phyloP scores from a whole-genome alignment of 1,140 invertebrate species.

The Cydia strobilella region DNA sequence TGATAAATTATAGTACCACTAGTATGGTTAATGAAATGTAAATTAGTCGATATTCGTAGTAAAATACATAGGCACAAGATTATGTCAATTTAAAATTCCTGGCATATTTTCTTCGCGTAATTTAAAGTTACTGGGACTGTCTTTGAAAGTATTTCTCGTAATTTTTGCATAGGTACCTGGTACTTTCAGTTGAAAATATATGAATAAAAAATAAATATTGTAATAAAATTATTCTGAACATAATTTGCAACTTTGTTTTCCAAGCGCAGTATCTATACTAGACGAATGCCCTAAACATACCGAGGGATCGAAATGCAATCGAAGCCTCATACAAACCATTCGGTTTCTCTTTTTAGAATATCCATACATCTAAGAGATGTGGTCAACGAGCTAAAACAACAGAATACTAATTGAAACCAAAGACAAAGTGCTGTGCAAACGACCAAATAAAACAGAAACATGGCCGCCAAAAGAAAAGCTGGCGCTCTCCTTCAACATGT shows the following conservation, averaged over 20 bases:
- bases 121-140: no score
- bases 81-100: no score
- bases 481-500: slow-evolving; percentile 79
- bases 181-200: not conserved
- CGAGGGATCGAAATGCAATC: slow-evolving; percentile 35
- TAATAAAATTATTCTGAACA: not conserved
- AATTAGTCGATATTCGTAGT: no score
- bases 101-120: no score
- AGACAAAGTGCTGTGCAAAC: slow-evolving; percentile 67
- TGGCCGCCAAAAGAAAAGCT: slow-evolving; percentile 80
- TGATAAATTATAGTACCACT: no score
- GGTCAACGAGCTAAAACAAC: slow-evolving; percentile 58
- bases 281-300: not conserved
- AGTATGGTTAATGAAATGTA: no score
- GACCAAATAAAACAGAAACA: slow-evolving; percentile 58
- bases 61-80: no score
- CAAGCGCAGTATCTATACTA: not conserved
- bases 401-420: slow-evolving; percentile 57
- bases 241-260: not conserved
- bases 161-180: no score
- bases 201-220: not conserved
- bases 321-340: slow-evolving; percentile 43
- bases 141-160: no score
- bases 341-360: slow-evolving; percentile 33
- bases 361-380: slow-evolving; percentile 51